A percentile compares a stretch with the other conserved stretches of the same genome.
Evolutionary conservation across 2,113 vertebrate species (phyloP).

Genomic region (Pogonocichla stellata): DNA sequence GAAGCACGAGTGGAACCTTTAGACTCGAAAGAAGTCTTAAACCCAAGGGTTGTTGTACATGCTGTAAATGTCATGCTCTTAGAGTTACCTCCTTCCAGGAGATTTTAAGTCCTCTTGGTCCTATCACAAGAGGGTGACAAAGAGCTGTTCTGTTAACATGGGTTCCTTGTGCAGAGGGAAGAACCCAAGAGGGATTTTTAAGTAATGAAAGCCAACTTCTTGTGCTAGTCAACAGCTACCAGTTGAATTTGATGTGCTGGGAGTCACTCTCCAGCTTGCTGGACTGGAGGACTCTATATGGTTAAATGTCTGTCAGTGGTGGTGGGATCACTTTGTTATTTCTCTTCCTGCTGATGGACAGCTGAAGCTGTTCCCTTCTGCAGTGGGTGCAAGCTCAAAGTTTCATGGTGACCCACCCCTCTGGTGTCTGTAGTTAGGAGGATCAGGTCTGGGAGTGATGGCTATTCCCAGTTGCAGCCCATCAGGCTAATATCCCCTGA

Average conservation of each 20-base stretch:
- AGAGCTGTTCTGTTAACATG: constrained; percentile 32
- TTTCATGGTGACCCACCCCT: background rate
- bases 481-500: background rate
- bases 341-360: background rate
- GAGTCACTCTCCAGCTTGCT: background rate
- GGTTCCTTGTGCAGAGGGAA: background rate
- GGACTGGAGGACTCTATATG: rapidly evolving
- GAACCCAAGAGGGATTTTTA: background rate
- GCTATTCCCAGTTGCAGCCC: background rate
- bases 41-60: background rate
- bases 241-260: background rate
- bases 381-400: background rate
- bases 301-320: background rate
- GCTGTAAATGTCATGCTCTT: background rate
- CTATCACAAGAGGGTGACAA: constrained; percentile 62
- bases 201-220: background rate
- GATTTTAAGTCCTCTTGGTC: background rate
- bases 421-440: background rate
- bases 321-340: background rate
- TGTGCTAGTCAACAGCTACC: background rate
- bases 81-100: background rate
- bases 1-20: background rate
- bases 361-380: background rate
- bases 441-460: background rate
- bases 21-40: background rate